Evolutionary conservation across 2,797 vertebrate species (phyloP), one percentile per base, ranked within the genome.

Genomic region (Perodicticus potto): DNA sequence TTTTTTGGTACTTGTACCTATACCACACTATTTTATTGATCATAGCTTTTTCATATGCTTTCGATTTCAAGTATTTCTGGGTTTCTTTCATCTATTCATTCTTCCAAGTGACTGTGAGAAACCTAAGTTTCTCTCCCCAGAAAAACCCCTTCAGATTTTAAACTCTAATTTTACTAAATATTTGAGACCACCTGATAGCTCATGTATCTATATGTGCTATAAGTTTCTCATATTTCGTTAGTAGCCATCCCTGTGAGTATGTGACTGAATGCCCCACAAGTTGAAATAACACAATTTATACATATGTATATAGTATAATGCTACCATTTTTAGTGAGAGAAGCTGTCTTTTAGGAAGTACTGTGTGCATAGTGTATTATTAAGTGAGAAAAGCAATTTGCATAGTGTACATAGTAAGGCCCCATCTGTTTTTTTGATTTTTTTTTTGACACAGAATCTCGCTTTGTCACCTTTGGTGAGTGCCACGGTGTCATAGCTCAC

Each of bases 101-200:
- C 49, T 76, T 94, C 91, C 77, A 82, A 85, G 37, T 81, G 84
- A 85, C 78, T 96, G 69, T 86, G 80, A 95, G 83, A 91, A 91
- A 32, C 55, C n/a, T n/a, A n/a, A 40, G 32, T 77, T 93, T 32
- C 32, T 87, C 63, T 37, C 40, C 34, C 40, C n/a, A 49, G 27
- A 43, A 17, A 89, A 29, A 22, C 1, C 17, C 22, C 29, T 1
- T 89, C 43, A 86, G 34, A 86, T 86, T 95, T 92, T 73, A 72
- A 84, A 85, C 87, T 86, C 43, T 59, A 45, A 97, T 89, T 78
- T 95, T 32, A 70, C 37, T 81, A 63, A 89, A 61, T 72, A 83
- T 53, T 70, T 88, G 57, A 91, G 53, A 63, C 13, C 55, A 7
- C 40, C 10, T 43, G 14, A 65, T 20, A 34, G 63, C 22, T 93